phyloP scores from a whole-genome alignment of 1,140 invertebrate species.

The Globodera rostochiensis region DNA sequence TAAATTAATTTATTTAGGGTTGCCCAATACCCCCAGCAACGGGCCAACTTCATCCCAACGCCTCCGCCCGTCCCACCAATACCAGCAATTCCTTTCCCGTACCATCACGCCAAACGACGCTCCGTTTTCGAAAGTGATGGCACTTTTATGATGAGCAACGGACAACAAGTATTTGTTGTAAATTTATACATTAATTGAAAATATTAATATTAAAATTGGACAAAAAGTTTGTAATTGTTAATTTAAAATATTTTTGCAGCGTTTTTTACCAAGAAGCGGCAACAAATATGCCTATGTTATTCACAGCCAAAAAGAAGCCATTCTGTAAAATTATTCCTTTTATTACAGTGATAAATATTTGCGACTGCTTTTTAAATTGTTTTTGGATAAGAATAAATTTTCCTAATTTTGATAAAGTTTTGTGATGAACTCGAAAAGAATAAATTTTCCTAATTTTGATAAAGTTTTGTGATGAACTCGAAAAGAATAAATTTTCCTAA shows the following conservation, averaged over 20 bases:
- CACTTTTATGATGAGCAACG: background rate
- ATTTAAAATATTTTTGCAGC: background rate
- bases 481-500: no score
- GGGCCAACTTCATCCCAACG: background rate
- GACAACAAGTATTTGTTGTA: background rate
- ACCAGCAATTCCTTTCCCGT: background rate
- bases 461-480: no score
- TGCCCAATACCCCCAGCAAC: background rate
- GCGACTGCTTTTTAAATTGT: no score
- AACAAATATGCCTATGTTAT: constrained; percentile 22
- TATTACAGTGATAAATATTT: no score
- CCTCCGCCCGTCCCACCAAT: constrained; percentile 9
- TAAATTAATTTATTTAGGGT: background rate
- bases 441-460: no score
- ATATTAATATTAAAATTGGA: background rate
- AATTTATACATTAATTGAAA: constrained; percentile 4
- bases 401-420: no score
- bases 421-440: no score
- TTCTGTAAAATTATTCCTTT: background rate
- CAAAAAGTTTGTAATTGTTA: background rate
- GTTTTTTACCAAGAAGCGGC: background rate
- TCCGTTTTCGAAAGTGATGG: background rate
- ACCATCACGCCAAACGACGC: background rate
- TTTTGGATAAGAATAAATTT: no score
- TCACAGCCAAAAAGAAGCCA: constrained; percentile 4